Conservation (phyloP, 2,888 invertebrate species). For the Pyrrhosoma nymphula region DNA sequence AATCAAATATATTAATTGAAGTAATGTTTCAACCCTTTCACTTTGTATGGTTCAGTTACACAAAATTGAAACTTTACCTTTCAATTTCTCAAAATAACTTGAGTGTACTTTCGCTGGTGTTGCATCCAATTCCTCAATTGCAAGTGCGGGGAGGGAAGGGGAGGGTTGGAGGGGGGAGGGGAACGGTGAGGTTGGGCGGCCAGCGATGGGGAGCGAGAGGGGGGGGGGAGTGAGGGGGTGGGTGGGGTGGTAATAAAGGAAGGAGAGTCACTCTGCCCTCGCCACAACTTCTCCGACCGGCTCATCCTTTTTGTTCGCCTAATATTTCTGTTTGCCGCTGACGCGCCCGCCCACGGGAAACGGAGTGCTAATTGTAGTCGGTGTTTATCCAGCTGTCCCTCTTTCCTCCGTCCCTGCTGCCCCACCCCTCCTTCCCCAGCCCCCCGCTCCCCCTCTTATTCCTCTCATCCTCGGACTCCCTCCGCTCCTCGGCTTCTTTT, state of each 20-base stretch:
- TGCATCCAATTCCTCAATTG: no score
- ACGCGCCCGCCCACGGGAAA: background rate
- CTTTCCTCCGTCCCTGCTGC: background rate
- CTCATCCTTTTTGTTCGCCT: slow-evolving; percentile 27
- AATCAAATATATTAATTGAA: no score
- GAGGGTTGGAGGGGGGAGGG: background rate
- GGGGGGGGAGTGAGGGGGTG: background rate
- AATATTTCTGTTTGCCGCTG: slow-evolving; percentile 32
- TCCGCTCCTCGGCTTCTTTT: background rate
- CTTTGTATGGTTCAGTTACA: no score
- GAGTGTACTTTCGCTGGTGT: no score
- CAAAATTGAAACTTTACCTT: no score
- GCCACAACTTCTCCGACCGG: background rate
- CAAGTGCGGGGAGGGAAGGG: no score
- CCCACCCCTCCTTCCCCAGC: background rate
- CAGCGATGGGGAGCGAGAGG: background rate
- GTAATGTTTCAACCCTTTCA: no score
- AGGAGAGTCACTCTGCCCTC: background rate
- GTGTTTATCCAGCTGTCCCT: slow-evolving; percentile 40
- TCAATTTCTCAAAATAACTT: no score
- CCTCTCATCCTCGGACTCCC: background rate
- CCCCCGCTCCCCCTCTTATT: background rate
- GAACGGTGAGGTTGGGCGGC: no score
- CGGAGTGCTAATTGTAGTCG: slow-evolving; percentile 46
- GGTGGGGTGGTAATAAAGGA: no score